A percentile compares a stretch with the other conserved stretches of the same genome.
Evolutionary conservation across 2,113 vertebrate genomes (phyloP).

Genomic region (Sturnira hondurensis): DNA sequence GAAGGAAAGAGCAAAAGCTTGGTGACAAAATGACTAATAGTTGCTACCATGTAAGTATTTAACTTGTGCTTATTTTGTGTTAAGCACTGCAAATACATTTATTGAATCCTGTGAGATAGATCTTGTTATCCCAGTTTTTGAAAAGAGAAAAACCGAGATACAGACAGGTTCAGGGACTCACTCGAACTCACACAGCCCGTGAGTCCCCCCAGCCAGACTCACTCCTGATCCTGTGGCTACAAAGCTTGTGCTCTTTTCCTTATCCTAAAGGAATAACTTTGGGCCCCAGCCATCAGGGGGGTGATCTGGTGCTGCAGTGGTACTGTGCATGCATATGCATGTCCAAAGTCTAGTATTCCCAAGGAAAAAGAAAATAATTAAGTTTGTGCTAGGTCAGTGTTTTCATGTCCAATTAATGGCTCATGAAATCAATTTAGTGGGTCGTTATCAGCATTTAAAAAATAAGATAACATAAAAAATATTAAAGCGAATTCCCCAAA

Average conservation of each 20-base stretch:
- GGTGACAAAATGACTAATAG: not conserved
- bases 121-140: not conserved
- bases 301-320: not conserved
- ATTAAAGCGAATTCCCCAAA: not conserved
- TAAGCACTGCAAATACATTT: not conserved
- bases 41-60: not conserved
- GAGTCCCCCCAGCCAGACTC: not conserved
- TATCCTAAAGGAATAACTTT: not conserved
- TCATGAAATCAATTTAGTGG: constrained; percentile 46
- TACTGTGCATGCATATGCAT: constrained; percentile 10
- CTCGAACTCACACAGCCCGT: not conserved
- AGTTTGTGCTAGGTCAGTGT: constrained; percentile 19
- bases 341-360: not conserved
- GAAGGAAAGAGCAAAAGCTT: not conserved
- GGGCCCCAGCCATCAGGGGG: not conserved
- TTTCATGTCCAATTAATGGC: constrained; percentile 44
- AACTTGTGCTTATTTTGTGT: not conserved
- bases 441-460: constrained; percentile 41
- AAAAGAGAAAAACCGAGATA: not conserved
- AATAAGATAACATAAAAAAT: constrained; percentile 9
- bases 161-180: not conserved
- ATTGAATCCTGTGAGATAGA: not conserved
- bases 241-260: not conserved
- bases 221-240: not conserved
- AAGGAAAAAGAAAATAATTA: constrained; percentile 50